These are phyloP conservation scores for Dorcus parallelipipedus DNA, from an alignment of 2,888 invertebrate genomes.

Conservation along the genomic window DNA sequence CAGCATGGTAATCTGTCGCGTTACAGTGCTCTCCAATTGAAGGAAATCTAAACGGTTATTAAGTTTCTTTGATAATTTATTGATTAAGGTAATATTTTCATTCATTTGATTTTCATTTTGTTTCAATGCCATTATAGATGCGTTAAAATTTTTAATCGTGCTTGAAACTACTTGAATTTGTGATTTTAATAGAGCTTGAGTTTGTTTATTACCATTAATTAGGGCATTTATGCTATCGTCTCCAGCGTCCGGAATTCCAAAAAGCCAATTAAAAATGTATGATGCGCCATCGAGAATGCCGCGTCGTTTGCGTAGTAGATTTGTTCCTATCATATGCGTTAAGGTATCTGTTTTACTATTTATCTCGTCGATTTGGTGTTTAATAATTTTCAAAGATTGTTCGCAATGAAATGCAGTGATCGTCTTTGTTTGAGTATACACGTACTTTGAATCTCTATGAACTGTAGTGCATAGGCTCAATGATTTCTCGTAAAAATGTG, in stretches of 20 bases:
- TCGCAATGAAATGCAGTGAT: background rate
- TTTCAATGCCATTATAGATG: constrained; percentile 17
- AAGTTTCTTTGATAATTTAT: constrained; percentile 11
- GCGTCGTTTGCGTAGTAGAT: background rate
- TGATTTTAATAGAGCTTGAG: constrained; percentile 24
- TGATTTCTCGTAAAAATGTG: too few relatives aligned
- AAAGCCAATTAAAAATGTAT: constrained; percentile 13
- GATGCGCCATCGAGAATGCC: background rate
- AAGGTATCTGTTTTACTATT: background rate
- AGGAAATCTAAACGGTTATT: background rate
- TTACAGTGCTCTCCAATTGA: background rate
- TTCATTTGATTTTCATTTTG: constrained; percentile 23
- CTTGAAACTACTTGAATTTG: constrained; percentile 26
- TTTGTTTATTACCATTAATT: constrained; percentile 19
- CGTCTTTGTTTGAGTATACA: too few relatives aligned
- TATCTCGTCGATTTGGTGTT: background rate
- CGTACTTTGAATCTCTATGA: too few relatives aligned
- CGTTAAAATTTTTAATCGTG: constrained; percentile 25
- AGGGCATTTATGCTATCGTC: constrained; percentile 21
- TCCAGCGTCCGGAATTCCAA: constrained; percentile 20
- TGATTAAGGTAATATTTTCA: constrained; percentile 17
- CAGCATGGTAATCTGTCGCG: constrained; percentile 5
- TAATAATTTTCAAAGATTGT: background rate
- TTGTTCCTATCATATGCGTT: background rate
- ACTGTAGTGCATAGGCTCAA: too few relatives aligned